Evolutionary conservation across 2,888 invertebrate species (phyloP), one percentile per base, ranked within the genome.

Genomic region (Pammene aurita): DNA sequence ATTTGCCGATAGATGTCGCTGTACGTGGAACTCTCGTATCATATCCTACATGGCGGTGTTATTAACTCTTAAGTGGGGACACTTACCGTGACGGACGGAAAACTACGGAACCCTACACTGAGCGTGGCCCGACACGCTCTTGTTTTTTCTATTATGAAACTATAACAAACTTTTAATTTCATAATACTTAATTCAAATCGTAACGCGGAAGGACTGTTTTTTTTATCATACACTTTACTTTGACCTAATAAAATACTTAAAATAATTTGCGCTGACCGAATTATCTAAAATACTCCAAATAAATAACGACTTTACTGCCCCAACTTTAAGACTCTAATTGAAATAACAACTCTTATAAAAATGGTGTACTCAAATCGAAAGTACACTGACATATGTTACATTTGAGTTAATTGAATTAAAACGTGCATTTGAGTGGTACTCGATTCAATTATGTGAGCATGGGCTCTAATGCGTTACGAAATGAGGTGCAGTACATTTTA

Each of bases 381-480:
- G 6, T n/a, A 34, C 35, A 57, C 67, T 34, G 57, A 57, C 57
- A 63, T 50, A 52, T 68, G 63, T 64, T 63, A 38, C 35, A 44
- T 58, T 44, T 63, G 16, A n/a, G 16, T 18, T 58, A 63, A 68
- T 68, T 58, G 68, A 68, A 68, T 67, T 57, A 67, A 67, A 67
- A 52, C 42, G 56, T 42, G 58, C 46, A 38, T 18, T 55, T 14
- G 54, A 67, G 62, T 62, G 62, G 16, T 57, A 16, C 66, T 67
- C 35, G 18, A 16, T 16, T 57, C 46, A 67, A 67, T 67, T 63
- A 67, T 38, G 67, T 67, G 67, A 48, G 50, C 50, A 67, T 60
- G 50, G 54, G 14, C 63, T 18, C 44, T 63, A 63, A 67, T 67
- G 18, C 50, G 50, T 67, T 67, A 63, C 67, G 62, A 63, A 67